phyloP scores from a whole-genome alignment of 2,888 invertebrate species.

The Macropis europaea region DNA sequence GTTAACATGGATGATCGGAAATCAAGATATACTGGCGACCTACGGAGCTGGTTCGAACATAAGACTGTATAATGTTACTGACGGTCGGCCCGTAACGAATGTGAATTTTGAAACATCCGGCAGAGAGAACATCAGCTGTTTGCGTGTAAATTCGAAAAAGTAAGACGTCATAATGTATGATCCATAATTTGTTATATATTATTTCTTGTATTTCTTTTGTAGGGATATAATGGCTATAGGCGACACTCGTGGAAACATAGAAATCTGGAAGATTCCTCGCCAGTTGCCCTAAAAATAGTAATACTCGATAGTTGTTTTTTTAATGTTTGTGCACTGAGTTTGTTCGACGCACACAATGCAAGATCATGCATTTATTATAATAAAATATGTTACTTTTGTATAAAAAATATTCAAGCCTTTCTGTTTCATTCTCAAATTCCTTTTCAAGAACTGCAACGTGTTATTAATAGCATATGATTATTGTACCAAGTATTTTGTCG shows the following conservation, averaged over 20 bases:
- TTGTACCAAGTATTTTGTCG: background rate
- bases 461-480: background rate
- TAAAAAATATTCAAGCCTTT: background rate
- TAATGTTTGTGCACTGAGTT: too few relatives aligned
- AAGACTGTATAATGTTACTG: conserved; percentile 70
- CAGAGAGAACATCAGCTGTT: conserved; percentile 68
- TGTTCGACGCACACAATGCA: background rate
- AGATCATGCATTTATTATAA: conserved; percentile 9
- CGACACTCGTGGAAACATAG: conserved; percentile 70
- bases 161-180: conserved; percentile 35
- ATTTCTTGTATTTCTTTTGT: conserved; percentile 37
- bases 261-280: conserved; percentile 74
- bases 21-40: conserved; percentile 71
- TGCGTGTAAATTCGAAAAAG: conserved; percentile 75
- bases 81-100: conserved; percentile 62
- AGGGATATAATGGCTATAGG: conserved; percentile 74
- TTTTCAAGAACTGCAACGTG: background rate
- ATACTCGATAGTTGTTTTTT: background rate
- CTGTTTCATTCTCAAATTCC: background rate
- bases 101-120: conserved; percentile 66
- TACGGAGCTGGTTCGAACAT: conserved; percentile 72
- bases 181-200: background rate
- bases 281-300: conserved; percentile 19
- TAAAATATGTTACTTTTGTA: conserved; percentile 22
- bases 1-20: conserved; percentile 71